Conservation (phyloP, 2,113 vertebrate genomes). For the Barnardius zonarius region DNA sequence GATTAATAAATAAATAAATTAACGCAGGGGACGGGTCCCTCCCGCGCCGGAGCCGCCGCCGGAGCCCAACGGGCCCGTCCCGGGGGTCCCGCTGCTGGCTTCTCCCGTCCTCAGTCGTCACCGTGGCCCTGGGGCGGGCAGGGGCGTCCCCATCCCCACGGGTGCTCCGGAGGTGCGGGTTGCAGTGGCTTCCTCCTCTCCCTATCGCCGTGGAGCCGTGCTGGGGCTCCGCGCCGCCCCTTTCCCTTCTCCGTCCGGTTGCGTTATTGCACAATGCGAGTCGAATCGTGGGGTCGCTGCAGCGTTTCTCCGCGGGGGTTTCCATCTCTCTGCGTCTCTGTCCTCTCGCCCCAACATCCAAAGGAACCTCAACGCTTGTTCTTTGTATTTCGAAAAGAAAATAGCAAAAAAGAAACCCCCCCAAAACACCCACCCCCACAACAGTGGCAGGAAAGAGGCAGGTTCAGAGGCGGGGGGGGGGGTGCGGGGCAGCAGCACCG, state of each 20-base stretch:
- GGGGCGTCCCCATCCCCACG: not conserved
- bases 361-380: not conserved
- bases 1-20: slow-evolving; percentile 61
- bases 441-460: not conserved
- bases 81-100: not conserved
- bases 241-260: not conserved
- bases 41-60: not conserved
- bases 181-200: not conserved
- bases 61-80: not conserved
- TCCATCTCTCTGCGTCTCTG: not conserved
- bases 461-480: slow-evolving; percentile 25
- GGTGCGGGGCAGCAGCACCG: slow-evolving; percentile 42
- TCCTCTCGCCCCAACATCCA: not conserved
- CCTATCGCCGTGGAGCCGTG: not conserved
- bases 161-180: not conserved
- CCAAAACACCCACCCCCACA: not conserved
- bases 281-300: slow-evolving; percentile 49
- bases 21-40: slow-evolving; percentile 27
- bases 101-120: not conserved
- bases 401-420: not conserved
- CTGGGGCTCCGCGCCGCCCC: not conserved
- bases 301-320: not conserved
- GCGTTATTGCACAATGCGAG: slow-evolving; percentile 70
- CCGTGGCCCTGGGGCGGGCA: not conserved
- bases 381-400: not conserved